Percentiles rank a stretch among this genome's conserved stretches.
Conservation (phyloP, 1,140 invertebrate genomes). For the Caenorhabditis elegans region DNA sequence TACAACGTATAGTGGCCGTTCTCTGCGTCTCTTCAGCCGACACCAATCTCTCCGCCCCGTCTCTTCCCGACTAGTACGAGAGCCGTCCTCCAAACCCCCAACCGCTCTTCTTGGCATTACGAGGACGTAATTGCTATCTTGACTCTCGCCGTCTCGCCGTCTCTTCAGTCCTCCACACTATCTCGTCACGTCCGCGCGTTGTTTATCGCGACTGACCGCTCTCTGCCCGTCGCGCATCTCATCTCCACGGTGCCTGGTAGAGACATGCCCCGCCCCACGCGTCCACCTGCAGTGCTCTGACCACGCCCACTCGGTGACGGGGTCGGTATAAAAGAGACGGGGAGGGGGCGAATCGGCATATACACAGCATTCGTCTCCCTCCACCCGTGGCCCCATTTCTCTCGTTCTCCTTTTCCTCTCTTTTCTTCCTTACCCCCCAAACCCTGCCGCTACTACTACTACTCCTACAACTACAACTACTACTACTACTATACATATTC, state of each 20-base stretch:
- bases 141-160: too few species aligned
- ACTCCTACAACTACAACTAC: too few species aligned
- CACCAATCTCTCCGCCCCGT: background rate
- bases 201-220: constrained; percentile 30
- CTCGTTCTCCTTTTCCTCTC: too few species aligned
- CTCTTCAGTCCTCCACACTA: background rate
- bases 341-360: constrained; percentile 11
- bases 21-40: background rate
- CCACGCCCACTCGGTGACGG: constrained; percentile 9
- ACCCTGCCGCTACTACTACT: too few species aligned
- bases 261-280: background rate
- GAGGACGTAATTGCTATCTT: constrained; percentile 14
- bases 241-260: constrained; percentile 26
- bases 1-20: constrained; percentile 27
- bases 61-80: constrained; percentile 18
- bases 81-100: constrained; percentile 27
- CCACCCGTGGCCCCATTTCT: background rate
- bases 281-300: constrained; percentile 28
- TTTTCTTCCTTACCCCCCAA: too few species aligned
- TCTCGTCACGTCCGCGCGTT: constrained; percentile 9
- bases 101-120: constrained; percentile 31
- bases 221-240: constrained; percentile 22
- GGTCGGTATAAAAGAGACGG: constrained; percentile 11
- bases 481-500: background rate
- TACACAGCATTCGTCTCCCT: constrained; percentile 13